Evolutionary conservation across 2,797 vertebrate genomes (phyloP).

Genomic region (Bufotes viridis): DNA sequence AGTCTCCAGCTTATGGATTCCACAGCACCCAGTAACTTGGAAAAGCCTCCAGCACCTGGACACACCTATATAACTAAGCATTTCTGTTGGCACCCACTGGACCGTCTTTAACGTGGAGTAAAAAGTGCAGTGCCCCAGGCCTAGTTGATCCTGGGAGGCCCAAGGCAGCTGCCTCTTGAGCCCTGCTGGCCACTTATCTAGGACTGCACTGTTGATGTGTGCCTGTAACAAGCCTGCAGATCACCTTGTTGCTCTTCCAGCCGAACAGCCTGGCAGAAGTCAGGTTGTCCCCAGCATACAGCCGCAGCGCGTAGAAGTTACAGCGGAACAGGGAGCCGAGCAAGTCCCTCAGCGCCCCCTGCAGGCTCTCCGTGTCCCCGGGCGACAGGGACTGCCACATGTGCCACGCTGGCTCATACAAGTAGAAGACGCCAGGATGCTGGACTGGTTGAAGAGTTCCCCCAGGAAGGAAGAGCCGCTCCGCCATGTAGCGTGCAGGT

Average conservation of each 20-base stretch:
- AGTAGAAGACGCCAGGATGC: constrained; percentile 93
- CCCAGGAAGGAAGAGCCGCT: constrained; percentile 95
- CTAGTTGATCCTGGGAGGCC: too few relatives aligned
- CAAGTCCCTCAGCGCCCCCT: constrained; percentile 95
- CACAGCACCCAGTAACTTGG: too few relatives aligned
- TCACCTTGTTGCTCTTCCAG: constrained; percentile 94
- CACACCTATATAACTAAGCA: too few relatives aligned
- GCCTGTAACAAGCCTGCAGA: too few relatives aligned
- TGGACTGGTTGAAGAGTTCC: constrained; percentile 97
- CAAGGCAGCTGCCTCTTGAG: too few relatives aligned
- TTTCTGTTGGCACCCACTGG: too few relatives aligned
- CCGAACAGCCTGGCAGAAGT: constrained; percentile 89
- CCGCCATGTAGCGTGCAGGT: constrained; percentile 94
- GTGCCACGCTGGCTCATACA: constrained; percentile 98
- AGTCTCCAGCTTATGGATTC: too few relatives aligned
- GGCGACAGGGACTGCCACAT: constrained; percentile 97
- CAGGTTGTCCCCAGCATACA: constrained; percentile 89
- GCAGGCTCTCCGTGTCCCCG: constrained; percentile 92
- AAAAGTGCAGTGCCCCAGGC: too few relatives aligned
- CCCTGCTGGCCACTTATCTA: too few relatives aligned
- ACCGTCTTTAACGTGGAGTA: too few relatives aligned
- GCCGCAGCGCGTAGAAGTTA: constrained; percentile 91
- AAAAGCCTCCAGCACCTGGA: too few relatives aligned
- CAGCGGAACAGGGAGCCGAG: constrained; percentile 91
- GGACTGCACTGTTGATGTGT: too few relatives aligned